These are phyloP conservation scores for Apostichopus californicus DNA, from an alignment of 35 echinoderm and acorn worm genomes.

Conservation along the genomic window DNA sequence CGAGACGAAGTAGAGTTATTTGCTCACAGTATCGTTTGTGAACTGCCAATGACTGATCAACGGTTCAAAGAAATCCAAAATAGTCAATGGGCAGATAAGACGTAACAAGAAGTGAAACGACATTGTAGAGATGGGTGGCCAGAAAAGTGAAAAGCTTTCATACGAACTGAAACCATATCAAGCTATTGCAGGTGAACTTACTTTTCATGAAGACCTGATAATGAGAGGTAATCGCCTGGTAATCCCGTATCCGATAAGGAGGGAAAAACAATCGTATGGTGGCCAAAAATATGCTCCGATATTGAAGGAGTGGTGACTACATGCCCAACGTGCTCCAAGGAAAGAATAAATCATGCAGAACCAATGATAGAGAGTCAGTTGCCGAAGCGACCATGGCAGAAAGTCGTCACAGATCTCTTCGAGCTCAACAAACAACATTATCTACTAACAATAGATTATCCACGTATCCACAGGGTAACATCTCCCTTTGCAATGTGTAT, in stretches of 20 bases:
- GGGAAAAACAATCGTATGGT: conserved; percentile 62
- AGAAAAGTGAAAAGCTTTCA: conserved; percentile 29
- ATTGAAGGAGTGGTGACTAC: conserved; percentile 39
- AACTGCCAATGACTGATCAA: conserved; percentile 1
- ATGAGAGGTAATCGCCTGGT: conserved; percentile 63
- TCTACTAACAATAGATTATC: too few species aligned
- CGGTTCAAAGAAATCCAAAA: conserved; percentile 40
- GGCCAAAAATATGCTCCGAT: conserved; percentile 63
- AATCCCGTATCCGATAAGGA: conserved; percentile 60
- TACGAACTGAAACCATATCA: conserved; percentile 52
- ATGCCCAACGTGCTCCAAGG: conserved; percentile 64
- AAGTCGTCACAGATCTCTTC: conserved; percentile 61
- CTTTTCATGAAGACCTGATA: conserved; percentile 61
- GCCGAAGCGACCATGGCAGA: conserved; percentile 65
- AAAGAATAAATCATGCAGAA: conserved; percentile 47
- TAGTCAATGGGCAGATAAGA: conserved; percentile 59
- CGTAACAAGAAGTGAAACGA: conserved; percentile 39
- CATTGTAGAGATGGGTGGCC: conserved; percentile 72
- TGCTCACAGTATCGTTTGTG: not conserved
- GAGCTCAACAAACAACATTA: too few species aligned
- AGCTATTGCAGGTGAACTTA: conserved; percentile 49
- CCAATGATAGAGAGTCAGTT: conserved; percentile 48
- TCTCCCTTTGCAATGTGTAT: too few species aligned
- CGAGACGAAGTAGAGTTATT: conserved; percentile 33
- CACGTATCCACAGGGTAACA: too few species aligned